phyloP scores from a whole-genome alignment of 2,888 invertebrate genomes.

The Nemoura dubitans region DNA sequence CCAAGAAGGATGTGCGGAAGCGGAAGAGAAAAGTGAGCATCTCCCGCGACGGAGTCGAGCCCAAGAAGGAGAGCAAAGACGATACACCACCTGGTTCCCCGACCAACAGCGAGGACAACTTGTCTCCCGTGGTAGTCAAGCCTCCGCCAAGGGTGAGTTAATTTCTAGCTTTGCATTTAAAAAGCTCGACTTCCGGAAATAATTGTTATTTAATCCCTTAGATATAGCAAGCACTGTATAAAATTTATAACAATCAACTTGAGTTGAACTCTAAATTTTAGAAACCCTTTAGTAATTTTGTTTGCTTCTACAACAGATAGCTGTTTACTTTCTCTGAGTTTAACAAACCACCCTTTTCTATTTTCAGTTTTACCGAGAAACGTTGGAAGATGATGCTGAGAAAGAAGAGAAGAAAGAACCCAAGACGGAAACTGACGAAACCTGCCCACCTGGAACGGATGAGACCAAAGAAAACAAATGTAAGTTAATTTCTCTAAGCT shows the following conservation, averaged over 20 bases:
- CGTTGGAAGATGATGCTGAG: slow-evolving; percentile 72
- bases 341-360: slow-evolving; percentile 44
- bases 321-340: too few species aligned
- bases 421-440: slow-evolving; percentile 57
- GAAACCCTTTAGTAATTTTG: too few species aligned
- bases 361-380: slow-evolving; percentile 87
- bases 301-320: too few species aligned
- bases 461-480: slow-evolving; percentile 14
- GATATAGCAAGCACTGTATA: background rate
- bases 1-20: slow-evolving; percentile 78
- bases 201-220: slow-evolving; percentile 23
- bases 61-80: slow-evolving; percentile 50
- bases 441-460: slow-evolving; percentile 51
- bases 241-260: too few species aligned
- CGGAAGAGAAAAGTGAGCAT: slow-evolving; percentile 76
- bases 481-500: background rate
- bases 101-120: slow-evolving; percentile 54
- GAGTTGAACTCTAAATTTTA: too few species aligned
- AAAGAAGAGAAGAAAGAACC: slow-evolving; percentile 53
- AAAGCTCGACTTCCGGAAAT: too few species aligned
- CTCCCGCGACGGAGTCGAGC: slow-evolving; percentile 70
- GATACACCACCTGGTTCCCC: slow-evolving; percentile 68
- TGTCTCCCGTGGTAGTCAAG: slow-evolving; percentile 60
- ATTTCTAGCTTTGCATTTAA: too few species aligned
- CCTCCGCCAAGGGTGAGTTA: slow-evolving; percentile 62